Evolutionary conservation across 1,140 invertebrate species (phyloP), one percentile per base, ranked within the genome.

Genomic region (Ceratitis capitata): DNA sequence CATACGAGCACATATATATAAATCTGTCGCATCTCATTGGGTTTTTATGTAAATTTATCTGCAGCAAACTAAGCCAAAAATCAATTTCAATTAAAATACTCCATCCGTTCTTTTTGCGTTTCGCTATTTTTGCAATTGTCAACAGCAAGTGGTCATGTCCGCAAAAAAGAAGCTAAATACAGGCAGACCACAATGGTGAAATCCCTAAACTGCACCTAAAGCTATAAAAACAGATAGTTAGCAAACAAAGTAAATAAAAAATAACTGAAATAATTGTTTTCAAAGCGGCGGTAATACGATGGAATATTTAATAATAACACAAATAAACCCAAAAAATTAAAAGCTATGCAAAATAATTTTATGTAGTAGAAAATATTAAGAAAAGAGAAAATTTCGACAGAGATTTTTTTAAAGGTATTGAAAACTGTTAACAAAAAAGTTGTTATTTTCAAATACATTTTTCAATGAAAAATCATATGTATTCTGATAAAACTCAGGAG

Each of bases 61-160:
- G 69, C n/a, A 39, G 69, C 69, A 23, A 78, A 47, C 39, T 78
- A 78, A 78, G 69, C 69, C 69, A 78, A 78, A 78, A 78, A 78
- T 45, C 69, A 78, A 78, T 78, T 78, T 78, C 39, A 42, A 78
- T 78, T 78, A 78, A 78, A 78, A 45, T 39, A 69, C 61, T 14
- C 61, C 4, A 39, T n/a, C n/a, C n/a, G n/a, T n/a, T n/a, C n/a
- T 69, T 69, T 69, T 69, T 35, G 2, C 29, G 1, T 69, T 69
- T 32, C 61, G 16, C 61, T 69, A 69, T 69, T 69, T 53, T 32
- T 69, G 61, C 32, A 69, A 39, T 69, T 69, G 32, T 39, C 32
- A 69, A 78, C 35, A 78, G 5, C 69, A 78, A 78, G 45, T 47
- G 16, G 69, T 2, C 35, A 69, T 69, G 14, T 5, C 35, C 64